A percentile compares a stretch with the other conserved stretches of the same genome.
phyloP scores from a whole-genome alignment of 2,888 invertebrate species.

The Noctuana brunneofusca region DNA sequence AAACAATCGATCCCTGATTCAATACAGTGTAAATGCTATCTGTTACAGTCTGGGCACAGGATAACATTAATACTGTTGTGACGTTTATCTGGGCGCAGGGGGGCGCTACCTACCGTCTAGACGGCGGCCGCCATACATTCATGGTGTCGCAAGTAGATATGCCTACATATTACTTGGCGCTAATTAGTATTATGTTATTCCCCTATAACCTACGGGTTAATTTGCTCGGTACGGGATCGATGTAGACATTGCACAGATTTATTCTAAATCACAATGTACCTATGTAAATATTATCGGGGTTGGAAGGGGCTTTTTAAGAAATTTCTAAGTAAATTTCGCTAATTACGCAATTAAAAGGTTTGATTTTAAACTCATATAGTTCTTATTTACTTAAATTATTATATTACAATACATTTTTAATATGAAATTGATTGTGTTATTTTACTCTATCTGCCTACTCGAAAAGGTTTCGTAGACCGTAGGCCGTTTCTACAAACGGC shows the following conservation, averaged over 20 bases:
- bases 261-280: no score
- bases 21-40: conserved; percentile 33
- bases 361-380: no score
- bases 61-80: conserved; percentile 32
- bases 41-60: conserved; percentile 33
- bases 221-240: neutral
- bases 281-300: no score
- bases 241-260: neutral
- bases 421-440: no score
- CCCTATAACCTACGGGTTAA: conserved; percentile 14
- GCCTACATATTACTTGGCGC: conserved; percentile 33
- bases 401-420: no score
- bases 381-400: no score
- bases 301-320: no score
- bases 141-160: conserved; percentile 46
- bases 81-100: conserved; percentile 33
- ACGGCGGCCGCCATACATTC: conserved; percentile 47
- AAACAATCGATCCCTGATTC: conserved; percentile 28
- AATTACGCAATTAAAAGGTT: no score
- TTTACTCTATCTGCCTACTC: no score
- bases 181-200: conserved; percentile 35
- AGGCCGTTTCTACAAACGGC: no score
- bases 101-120: conserved; percentile 48
- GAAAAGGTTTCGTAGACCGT: no score
- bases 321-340: no score